Percentiles rank a stretch among this genome's conserved stretches.
Conservation (phyloP, 2,113 vertebrate genomes). For the Lepisosteus osseus region DNA sequence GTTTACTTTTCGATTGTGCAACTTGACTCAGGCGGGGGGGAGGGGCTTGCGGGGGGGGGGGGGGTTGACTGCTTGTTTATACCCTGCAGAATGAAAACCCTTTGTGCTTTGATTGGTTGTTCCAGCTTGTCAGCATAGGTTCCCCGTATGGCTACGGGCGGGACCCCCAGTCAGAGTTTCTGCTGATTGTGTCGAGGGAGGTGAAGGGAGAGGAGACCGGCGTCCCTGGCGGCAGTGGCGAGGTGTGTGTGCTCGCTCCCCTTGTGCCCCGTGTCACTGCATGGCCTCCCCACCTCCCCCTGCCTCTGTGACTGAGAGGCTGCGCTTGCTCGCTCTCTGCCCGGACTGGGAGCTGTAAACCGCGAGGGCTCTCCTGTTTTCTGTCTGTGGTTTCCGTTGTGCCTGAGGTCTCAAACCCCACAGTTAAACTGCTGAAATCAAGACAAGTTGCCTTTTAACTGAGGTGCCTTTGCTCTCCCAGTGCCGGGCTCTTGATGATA, state of each 20-base stretch:
- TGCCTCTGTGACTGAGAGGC: background rate
- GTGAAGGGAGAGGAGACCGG: constrained; percentile 87
- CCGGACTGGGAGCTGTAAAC: constrained; percentile 29
- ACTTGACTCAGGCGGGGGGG: too few species aligned
- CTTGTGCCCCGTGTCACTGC: constrained; percentile 62
- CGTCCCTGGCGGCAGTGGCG: constrained; percentile 82
- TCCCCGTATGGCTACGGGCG: constrained; percentile 73
- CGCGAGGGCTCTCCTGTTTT: background rate
- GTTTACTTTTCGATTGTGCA: too few species aligned
- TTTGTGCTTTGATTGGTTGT: constrained; percentile 82
- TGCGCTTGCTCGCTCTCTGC: constrained; percentile 3
- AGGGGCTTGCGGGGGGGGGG: background rate
- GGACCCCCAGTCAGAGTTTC: constrained; percentile 90
- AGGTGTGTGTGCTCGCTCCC: constrained; percentile 81
- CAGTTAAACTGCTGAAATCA: too few species aligned
- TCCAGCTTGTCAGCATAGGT: constrained; percentile 93
- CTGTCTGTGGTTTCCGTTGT: too few species aligned
- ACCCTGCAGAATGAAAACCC: constrained; percentile 29
- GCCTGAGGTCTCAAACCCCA: too few species aligned
- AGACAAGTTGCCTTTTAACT: too few species aligned
- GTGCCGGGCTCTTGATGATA: too few species aligned
- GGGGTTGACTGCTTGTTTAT: background rate
- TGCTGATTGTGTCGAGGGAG: constrained; percentile 92
- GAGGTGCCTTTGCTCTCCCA: too few species aligned
- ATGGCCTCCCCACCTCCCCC: constrained; percentile 61